Conservation (phyloP, 2,113 vertebrate genomes). For the Dasyornis broadbenti region DNA sequence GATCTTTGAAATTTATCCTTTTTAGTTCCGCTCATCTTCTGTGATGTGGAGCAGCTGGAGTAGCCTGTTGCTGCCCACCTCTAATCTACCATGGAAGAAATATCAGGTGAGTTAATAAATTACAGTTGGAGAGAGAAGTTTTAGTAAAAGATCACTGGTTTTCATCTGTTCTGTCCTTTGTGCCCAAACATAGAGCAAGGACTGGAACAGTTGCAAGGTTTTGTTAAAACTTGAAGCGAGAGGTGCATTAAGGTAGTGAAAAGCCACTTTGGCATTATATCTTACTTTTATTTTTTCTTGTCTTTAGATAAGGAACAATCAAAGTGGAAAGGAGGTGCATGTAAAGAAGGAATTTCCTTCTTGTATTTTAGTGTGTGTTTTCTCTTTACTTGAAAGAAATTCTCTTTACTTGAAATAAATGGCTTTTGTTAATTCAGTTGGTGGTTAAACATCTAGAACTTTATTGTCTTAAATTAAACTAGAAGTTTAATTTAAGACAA, state of each 20-base stretch:
- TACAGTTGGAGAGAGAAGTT: neutral
- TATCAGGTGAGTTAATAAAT: neutral
- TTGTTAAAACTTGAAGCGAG: neutral
- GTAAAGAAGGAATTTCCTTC: neutral
- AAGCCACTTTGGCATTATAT: neutral
- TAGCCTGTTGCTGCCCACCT: neutral
- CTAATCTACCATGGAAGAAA: neutral
- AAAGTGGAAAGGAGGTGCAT: neutral
- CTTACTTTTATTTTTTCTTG: neutral
- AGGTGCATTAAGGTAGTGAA: neutral
- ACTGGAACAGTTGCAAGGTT: neutral
- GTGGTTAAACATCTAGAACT: neutral
- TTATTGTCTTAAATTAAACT: too few species aligned
- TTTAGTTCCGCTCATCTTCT: neutral
- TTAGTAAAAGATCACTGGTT: neutral
- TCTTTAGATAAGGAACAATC: neutral
- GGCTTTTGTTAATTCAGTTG: neutral
- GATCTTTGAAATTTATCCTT: neutral
- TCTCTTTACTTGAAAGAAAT: neutral
- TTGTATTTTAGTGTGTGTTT: neutral
- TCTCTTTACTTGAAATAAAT: neutral
- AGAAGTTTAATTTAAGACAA: neutral
- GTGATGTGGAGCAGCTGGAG: neutral
- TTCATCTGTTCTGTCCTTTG: neutral
- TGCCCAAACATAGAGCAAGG: neutral